Conservation (phyloP, 2,113 vertebrate species). For the Pimephales promelas region DNA sequence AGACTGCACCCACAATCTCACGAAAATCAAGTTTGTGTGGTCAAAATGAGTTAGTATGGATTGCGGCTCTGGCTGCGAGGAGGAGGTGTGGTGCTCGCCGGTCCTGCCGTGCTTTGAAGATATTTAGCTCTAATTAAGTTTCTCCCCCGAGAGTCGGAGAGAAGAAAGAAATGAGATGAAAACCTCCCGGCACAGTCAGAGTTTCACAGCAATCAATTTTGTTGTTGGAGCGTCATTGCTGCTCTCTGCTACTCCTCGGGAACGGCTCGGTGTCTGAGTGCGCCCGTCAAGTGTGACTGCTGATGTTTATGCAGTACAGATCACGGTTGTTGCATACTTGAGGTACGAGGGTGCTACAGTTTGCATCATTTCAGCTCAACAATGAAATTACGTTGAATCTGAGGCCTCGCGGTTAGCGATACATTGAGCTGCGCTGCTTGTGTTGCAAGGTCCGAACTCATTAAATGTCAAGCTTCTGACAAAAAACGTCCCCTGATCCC, state of each 20-base stretch:
- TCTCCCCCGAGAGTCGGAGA: slow-evolving; percentile 63
- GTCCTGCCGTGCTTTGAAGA: slow-evolving; percentile 70
- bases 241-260: slow-evolving; percentile 32
- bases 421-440: not conserved
- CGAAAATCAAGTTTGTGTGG: slow-evolving; percentile 55
- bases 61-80: slow-evolving; percentile 53
- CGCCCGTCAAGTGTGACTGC: slow-evolving; percentile 11
- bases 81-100: slow-evolving; percentile 50
- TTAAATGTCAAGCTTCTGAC: too few relatives aligned
- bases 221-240: slow-evolving; percentile 41
- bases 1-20: slow-evolving; percentile 12
- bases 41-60: slow-evolving; percentile 69
- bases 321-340: slow-evolving; percentile 24
- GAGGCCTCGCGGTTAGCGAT: not conserved
- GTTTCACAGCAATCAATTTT: slow-evolving; percentile 58
- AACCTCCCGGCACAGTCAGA: slow-evolving; percentile 47
- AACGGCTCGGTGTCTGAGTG: not conserved
- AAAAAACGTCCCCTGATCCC: too few relatives aligned
- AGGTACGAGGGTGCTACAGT: not conserved
- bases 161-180: slow-evolving; percentile 55
- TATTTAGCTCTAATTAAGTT: slow-evolving; percentile 82
- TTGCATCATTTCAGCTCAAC: not conserved
- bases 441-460: not conserved
- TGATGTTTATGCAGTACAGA: slow-evolving; percentile 16
- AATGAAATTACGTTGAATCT: not conserved